Percentiles rank a stretch among this genome's conserved stretches.
Evolutionary conservation across 2,888 invertebrate genomes (phyloP).

Genomic region (Fragum fragum): DNA sequence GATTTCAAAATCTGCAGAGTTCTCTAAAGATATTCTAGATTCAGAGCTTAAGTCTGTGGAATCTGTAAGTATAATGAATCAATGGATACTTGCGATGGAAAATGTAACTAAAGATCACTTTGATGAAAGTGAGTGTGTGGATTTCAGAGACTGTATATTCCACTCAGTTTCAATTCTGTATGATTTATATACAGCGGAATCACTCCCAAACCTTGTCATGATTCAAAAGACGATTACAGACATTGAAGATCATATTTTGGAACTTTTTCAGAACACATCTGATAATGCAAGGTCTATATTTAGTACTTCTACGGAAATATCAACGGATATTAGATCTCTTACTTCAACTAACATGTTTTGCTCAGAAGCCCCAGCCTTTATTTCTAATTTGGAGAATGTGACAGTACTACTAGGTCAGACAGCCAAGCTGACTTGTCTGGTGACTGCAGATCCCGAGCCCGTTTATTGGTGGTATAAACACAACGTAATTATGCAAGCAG

Average conservation of each 20-base stretch:
- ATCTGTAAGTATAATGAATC: slow-evolving; percentile 24
- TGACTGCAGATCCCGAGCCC: slow-evolving; percentile 43
- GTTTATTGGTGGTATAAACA: slow-evolving; percentile 53
- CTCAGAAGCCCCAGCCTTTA: slow-evolving; percentile 36
- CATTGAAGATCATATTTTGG: slow-evolving; percentile 46
- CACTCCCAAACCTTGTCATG: slow-evolving; percentile 31
- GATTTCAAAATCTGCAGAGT: neutral
- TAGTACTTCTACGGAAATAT: neutral
- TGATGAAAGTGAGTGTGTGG: slow-evolving; percentile 39
- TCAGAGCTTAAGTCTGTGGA: slow-evolving; percentile 14
- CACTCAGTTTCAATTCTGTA: slow-evolving; percentile 42
- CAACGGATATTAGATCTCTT: slow-evolving; percentile 1
- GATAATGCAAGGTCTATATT: slow-evolving; percentile 12
- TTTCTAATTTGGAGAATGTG: neutral
- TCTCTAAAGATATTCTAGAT: slow-evolving; percentile 18
- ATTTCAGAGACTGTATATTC: slow-evolving; percentile 50
- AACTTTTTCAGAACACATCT: slow-evolving; percentile 36
- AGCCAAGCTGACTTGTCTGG: slow-evolving; percentile 32
- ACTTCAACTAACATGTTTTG: slow-evolving; percentile 44
- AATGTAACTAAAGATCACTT: slow-evolving; percentile 41
- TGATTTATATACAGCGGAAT: slow-evolving; percentile 44
- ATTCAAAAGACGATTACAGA: slow-evolving; percentile 27
- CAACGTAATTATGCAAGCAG: slow-evolving; percentile 17
- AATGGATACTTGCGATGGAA: slow-evolving; percentile 55
- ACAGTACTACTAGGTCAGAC: slow-evolving; percentile 34